These are phyloP conservation scores for Macquaria australasica DNA, from an alignment of 2,113 vertebrate species.

Conservation along the genomic window DNA sequence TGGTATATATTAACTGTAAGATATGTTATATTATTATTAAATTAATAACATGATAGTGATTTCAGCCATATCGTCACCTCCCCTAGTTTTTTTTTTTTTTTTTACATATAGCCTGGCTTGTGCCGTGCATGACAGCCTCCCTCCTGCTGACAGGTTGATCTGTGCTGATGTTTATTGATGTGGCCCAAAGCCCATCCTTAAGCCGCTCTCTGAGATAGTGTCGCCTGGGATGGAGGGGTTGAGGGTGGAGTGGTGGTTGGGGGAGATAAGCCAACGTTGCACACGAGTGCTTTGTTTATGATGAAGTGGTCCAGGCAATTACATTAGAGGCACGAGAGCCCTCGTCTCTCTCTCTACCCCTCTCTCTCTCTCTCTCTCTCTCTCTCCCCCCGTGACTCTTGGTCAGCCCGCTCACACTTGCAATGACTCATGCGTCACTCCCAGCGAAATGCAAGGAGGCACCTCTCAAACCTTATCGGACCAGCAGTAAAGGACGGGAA, in stretches of 20 bases:
- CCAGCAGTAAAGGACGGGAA: conserved; percentile 63
- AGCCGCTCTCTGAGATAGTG: conserved; percentile 55
- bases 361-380: conserved; percentile 16
- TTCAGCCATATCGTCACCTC: background rate
- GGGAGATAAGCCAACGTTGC: conserved; percentile 65
- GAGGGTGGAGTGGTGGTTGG: conserved; percentile 52
- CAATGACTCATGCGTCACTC: conserved; percentile 32
- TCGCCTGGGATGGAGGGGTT: conserved; percentile 44
- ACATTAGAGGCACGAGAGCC: conserved; percentile 67
- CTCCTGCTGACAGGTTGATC: conserved; percentile 62
- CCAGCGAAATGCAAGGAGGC: conserved; percentile 29
- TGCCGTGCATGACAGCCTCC: conserved; percentile 11
- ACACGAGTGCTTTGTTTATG: conserved; percentile 73
- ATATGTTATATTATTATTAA: background rate
- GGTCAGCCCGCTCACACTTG: conserved; percentile 32
- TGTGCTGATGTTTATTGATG: conserved; percentile 62
- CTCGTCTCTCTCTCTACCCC: conserved; percentile 5
- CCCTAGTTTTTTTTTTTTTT: background rate
- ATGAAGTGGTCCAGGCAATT: conserved; percentile 78
- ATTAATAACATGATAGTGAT: background rate
- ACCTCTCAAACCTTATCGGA: conserved; percentile 45
- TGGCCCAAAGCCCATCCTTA: conserved; percentile 50
- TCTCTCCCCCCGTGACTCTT: conserved; percentile 22
- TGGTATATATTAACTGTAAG: background rate
- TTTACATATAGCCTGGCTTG: background rate